Percentiles rank a stretch among this genome's conserved stretches.
These are phyloP conservation scores for Tubiluchus corallicola DNA, from an alignment of 2,888 invertebrate species.

Conservation along the genomic window DNA sequence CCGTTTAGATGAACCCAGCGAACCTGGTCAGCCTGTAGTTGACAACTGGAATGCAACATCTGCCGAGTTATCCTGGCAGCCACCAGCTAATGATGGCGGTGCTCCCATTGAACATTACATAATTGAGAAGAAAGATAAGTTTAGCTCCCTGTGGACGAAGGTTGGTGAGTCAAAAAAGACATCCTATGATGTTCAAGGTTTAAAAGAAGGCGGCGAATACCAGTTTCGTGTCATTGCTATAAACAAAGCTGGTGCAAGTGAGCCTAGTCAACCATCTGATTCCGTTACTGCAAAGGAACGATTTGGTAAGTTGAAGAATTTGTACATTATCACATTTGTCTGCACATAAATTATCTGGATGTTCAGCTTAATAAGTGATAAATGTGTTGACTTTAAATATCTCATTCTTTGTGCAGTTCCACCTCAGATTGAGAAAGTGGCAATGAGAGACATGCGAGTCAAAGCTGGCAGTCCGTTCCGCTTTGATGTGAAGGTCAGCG, in stretches of 20 bases:
- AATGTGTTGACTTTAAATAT: no score
- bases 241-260: conserved; percentile 83
- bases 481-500: conserved; percentile 24
- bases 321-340: no score
- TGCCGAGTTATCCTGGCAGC: conserved; percentile 74
- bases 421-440: conserved; percentile 26
- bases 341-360: no score
- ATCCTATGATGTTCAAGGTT: conserved; percentile 54
- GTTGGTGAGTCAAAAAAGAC: conserved; percentile 85
- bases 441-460: conserved; percentile 21
- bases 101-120: conserved; percentile 88
- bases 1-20: conserved; percentile 36
- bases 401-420: no score
- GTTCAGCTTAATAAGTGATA: no score
- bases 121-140: conserved; percentile 57
- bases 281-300: conserved; percentile 48
- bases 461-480: conserved; percentile 25
- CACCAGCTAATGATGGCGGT: conserved; percentile 81
- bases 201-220: conserved; percentile 89
- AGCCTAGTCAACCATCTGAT: conserved; percentile 77
- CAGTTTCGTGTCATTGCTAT: conserved; percentile 92
- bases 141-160: conserved; percentile 20
- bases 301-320: no score
- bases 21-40: conserved; percentile 74
- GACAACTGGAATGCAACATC: conserved; percentile 81